Evolutionary conservation across 1,140 invertebrate species (phyloP).

Genomic region (Hypsibius dujardini): DNA sequence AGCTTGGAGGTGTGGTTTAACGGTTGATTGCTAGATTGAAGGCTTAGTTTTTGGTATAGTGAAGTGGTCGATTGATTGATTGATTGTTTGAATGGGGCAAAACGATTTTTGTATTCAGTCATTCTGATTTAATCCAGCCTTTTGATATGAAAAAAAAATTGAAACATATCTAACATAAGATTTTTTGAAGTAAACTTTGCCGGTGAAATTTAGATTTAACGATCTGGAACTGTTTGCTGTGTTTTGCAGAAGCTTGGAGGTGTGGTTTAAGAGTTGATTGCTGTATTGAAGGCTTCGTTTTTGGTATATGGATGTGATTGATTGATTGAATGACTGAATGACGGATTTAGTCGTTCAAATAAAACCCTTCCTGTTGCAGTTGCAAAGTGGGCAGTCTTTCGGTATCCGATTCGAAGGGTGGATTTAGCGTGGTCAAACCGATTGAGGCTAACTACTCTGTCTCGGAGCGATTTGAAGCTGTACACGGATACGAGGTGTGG

Average conservation of each 20-base stretch:
- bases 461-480: neutral
- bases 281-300: neutral
- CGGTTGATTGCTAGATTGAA: too few relatives aligned
- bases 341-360: neutral
- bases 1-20: too few relatives aligned
- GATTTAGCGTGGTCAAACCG: neutral
- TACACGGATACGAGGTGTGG: conserved; percentile 4
- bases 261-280: neutral
- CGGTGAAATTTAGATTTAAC: too few relatives aligned
- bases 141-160: neutral
- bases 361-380: neutral
- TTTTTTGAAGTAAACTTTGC: too few relatives aligned
- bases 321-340: neutral
- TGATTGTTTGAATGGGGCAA: too few relatives aligned
- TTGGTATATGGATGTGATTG: neutral
- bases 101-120: too few relatives aligned
- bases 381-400: neutral
- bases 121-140: too few relatives aligned
- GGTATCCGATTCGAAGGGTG: conserved; percentile 5
- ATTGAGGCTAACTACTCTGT: neutral
- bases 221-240: neutral
- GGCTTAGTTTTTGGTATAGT: too few relatives aligned
- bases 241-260: too few relatives aligned
- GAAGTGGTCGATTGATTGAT: too few relatives aligned
- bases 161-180: too few relatives aligned